A percentile compares a stretch with the other conserved stretches of the same genome.
phyloP scores from a whole-genome alignment of 2,113 vertebrate genomes.

The Elachura formosa region DNA sequence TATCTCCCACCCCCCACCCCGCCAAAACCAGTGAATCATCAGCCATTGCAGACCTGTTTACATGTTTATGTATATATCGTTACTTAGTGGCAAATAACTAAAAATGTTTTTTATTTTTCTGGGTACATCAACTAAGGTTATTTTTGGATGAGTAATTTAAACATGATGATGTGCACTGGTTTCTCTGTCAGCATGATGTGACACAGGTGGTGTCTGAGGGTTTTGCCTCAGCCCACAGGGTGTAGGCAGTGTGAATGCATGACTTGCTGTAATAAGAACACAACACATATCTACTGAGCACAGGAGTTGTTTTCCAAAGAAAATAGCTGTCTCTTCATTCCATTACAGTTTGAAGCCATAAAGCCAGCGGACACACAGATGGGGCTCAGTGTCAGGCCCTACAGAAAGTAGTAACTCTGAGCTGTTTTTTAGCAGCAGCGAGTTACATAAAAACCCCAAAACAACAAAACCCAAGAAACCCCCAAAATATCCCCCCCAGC shows the following conservation, averaged over 20 bases:
- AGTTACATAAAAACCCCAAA: background rate
- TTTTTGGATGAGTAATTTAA: constrained; percentile 3
- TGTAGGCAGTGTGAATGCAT: constrained; percentile 24
- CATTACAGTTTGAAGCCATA: background rate
- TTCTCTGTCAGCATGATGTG: background rate
- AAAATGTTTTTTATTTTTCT: constrained; percentile 6
- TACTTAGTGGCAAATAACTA: constrained; percentile 19
- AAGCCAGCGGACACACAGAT: background rate
- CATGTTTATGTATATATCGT: background rate
- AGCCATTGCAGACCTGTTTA: background rate
- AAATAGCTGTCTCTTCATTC: background rate
- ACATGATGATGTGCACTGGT: background rate
- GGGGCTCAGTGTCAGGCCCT: background rate
- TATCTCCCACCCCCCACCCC: rapidly evolving
- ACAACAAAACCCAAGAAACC: background rate
- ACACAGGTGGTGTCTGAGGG: constrained; percentile 21
- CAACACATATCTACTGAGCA: background rate
- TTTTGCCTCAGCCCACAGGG: constrained; percentile 14
- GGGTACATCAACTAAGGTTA: background rate
- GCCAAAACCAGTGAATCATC: constrained; percentile 2
- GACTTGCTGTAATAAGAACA: background rate
- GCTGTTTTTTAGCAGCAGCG: background rate
- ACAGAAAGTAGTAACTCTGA: background rate
- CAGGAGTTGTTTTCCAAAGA: background rate
- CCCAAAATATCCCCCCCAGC: background rate